phyloP scores from a whole-genome alignment of 64 coral and sea anemone genomes.

The Pocillopora verrucosa region DNA sequence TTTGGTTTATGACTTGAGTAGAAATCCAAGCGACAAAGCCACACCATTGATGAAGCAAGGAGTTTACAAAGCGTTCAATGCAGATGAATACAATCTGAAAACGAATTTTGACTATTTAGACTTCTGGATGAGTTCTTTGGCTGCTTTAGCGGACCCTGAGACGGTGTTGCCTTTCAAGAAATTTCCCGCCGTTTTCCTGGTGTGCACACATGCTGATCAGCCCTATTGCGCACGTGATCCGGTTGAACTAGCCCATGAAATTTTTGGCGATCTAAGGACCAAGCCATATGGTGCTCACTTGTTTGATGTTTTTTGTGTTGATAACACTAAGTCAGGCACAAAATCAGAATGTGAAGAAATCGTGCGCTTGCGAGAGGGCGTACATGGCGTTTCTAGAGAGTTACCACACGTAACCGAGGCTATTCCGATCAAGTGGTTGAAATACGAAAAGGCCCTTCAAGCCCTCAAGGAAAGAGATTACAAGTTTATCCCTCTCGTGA shows the following conservation, averaged over 20 bases:
- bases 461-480: not conserved
- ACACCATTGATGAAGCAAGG: slow-evolving; percentile 28
- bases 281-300: not conserved
- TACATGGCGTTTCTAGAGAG: not conserved
- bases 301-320: slow-evolving; percentile 8
- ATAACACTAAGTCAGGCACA: slow-evolving; percentile 21
- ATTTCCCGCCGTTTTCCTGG: not conserved
- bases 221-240: not conserved
- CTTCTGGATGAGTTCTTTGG: slow-evolving; percentile 14
- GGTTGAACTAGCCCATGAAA: not conserved
- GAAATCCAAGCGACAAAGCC: slow-evolving; percentile 18
- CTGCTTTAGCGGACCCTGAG: not conserved
- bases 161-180: not conserved
- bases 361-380: not conserved
- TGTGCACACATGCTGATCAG: not conserved
- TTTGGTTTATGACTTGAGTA: slow-evolving; percentile 7
- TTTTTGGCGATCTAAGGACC: not conserved
- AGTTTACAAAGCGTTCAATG: not conserved
- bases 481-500: not conserved
- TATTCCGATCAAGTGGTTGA: slow-evolving; percentile 2
- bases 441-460: not conserved
- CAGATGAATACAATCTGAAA: not conserved
- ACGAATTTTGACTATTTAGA: slow-evolving; percentile 8
- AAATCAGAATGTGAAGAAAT: not conserved
- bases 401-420: not conserved